Percentiles rank a stretch among this genome's conserved stretches.
Conservation (phyloP, 2,888 invertebrate genomes). For the Microchrysa polita region DNA sequence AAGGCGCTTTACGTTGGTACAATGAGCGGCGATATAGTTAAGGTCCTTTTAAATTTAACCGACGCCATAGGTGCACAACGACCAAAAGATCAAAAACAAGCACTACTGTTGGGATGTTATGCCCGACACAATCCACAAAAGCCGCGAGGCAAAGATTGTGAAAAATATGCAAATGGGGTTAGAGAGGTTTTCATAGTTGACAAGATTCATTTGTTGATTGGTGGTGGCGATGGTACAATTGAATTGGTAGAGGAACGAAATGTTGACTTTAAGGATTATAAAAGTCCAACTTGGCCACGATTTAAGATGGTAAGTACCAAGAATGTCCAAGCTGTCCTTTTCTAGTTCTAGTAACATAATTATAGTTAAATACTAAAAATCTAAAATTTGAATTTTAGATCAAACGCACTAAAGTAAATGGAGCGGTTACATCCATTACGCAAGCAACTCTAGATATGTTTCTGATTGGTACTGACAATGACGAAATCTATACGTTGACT, state of each 20-base stretch:
- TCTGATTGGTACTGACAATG: constrained; percentile 78
- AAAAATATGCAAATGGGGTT: constrained; percentile 66
- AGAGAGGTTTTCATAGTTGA: constrained; percentile 72
- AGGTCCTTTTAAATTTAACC: constrained; percentile 71
- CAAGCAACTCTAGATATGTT: constrained; percentile 70
- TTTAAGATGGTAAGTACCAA: constrained; percentile 65
- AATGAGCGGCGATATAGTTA: constrained; percentile 72
- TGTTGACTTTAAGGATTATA: constrained; percentile 61
- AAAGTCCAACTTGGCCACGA: constrained; percentile 68
- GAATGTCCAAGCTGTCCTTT: too few relatives aligned
- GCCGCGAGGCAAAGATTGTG: constrained; percentile 62
- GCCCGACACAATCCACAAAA: constrained; percentile 62
- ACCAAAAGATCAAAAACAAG: constrained; percentile 55
- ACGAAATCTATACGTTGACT: constrained; percentile 84
- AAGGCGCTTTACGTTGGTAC: constrained; percentile 86
- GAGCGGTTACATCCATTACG: constrained; percentile 79
- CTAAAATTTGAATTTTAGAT: constrained; percentile 67
- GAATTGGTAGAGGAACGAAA: constrained; percentile 75
- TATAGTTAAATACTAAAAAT: too few relatives aligned
- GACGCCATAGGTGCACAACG: constrained; percentile 52
- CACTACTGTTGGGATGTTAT: constrained; percentile 67
- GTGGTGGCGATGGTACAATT: constrained; percentile 85
- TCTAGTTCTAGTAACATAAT: too few relatives aligned
- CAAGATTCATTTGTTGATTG: constrained; percentile 75
- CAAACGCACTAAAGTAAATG: constrained; percentile 69